Evolutionary conservation across 2,113 vertebrate genomes (phyloP).

Genomic region (Microcebus ravelobensis): DNA sequence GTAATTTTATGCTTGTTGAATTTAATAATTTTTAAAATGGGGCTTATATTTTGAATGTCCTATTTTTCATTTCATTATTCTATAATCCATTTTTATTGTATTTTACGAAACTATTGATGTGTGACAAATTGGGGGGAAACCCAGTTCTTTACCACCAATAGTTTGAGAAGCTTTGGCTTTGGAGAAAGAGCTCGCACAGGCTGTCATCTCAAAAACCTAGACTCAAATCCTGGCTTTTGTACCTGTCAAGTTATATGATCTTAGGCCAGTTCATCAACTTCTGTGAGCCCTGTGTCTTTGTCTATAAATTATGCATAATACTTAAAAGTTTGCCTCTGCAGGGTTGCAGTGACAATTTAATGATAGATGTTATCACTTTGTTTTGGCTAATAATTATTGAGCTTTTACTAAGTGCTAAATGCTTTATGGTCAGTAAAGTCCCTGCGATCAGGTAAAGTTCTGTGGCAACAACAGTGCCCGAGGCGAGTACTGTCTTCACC

Average conservation of each 20-base stretch:
- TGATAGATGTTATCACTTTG: not conserved
- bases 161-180: not conserved
- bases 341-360: not conserved
- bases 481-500: too few relatives aligned
- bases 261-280: not conserved
- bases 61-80: not conserved
- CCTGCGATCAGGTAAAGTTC: not conserved
- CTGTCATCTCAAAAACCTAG: not conserved
- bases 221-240: conserved; percentile 6
- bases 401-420: not conserved
- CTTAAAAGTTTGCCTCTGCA: not conserved
- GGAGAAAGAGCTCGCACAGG: not conserved
- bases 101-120: not conserved
- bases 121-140: not conserved
- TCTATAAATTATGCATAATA: not conserved
- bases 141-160: not conserved
- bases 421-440: not conserved
- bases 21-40: not conserved
- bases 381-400: not conserved
- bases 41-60: not conserved
- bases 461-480: not conserved
- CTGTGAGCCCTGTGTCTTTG: not conserved
- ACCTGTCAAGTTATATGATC: not conserved
- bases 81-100: not conserved
- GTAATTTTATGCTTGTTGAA: not conserved